Base-by-base conservation (phyloP, 30 jellyfish, hydroid and myxozoan genomes). In the Aurelia sp. region DNA sequence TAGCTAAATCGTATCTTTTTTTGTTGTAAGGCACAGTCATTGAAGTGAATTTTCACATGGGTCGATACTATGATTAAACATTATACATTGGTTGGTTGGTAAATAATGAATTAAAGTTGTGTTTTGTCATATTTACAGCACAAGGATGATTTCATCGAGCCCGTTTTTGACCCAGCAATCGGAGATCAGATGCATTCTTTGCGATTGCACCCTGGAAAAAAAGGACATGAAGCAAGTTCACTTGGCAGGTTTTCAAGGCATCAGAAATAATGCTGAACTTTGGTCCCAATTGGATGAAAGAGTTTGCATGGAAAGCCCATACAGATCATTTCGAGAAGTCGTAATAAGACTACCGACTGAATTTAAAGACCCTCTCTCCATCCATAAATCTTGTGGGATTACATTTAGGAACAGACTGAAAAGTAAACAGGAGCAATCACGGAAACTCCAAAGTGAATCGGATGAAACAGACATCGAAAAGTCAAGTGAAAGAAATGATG, bases 391-490 rank as follows among this genome's bases (percentile, higher is more conserved):
- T 20, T 76, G 75, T 76, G 87, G 76, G 62, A 76, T 76, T 76
- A 76, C 65, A 53, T 76, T 76, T 57, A 57, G 87, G 64, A 76
- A 76, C 87, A 76, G 76, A 76, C 76, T 76, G 76, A 76, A 37
- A 59, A 17, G 68, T 59, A 59, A 76, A 76, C 87, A 59, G 76
- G 66, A 60, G 75, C 87, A 76, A 76, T 62, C 87, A 60, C 53
- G 59, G 87, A 76, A 76, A 76, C 87, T 76, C 67, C 87, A 76
- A 76, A 58, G 52, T 52, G 80, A 76, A n/a, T n/a, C n/a, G n/a
- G n/a, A n/a, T n/a, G n/a, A n/a, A n/a, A n/a, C n/a, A n/a, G n/a
- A n/a, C n/a, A n/a, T n/a, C n/a, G n/a, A n/a, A n/a, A n/a, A n/a
- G n/a, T n/a, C n/a, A n/a, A n/a, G n/a, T n/a, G n/a, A n/a, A n/a